Base-by-base conservation (phyloP, 2,797 vertebrate genomes). In the Nothura maculosa region DNA sequence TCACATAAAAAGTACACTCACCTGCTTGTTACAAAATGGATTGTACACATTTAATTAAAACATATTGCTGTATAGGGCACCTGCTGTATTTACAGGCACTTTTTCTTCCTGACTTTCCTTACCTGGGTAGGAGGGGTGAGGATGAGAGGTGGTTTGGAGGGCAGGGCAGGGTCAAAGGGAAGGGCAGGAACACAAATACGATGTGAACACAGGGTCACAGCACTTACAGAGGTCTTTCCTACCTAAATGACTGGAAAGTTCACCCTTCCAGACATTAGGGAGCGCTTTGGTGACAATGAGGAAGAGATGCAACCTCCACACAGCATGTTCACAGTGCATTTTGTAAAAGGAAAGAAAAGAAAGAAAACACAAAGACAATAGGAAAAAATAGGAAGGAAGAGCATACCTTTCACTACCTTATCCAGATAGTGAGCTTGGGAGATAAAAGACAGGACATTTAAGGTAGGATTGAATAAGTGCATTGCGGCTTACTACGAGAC, bases 361-460 rank as follows among this genome's bases (percentile, higher is more conserved):
- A 89, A 89, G 87, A 91, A 91, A 96, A 95, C 97, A 98, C 97
- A 97, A 96, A 98, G 96, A 98, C 97, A 98, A 98, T 87, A 97
- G 94, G 97, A 97, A 95, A 96, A 96, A 97, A 98, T 96, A 97
- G 96, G 98, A 98, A 98, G 98, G 98, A 98, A 99, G 98, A 98
- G 98, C 99, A 96, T 99, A 99, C 99, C 99, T 99, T 99, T 99
- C 99, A 99, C 99, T 99, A 99, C 99, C 99, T 99, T 99, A 99
- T 99, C 99, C 99, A 99, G 99, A 99, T 99, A 99, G 99, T 99
- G 99, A 99, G 99, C 99, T 99, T 99, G 98, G 99, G 98, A 99
- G 98, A 99, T 99, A 99, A 99, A 99, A 98, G 98, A 99, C 98
- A 99, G 97, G 98, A 99, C 98, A 99, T 99, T 98, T 99, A 99